Percentiles rank a stretch among this genome's conserved stretches.
Evolutionary conservation across 2,113 vertebrate species (phyloP).

Genomic region (Potamarius usumacintae): DNA sequence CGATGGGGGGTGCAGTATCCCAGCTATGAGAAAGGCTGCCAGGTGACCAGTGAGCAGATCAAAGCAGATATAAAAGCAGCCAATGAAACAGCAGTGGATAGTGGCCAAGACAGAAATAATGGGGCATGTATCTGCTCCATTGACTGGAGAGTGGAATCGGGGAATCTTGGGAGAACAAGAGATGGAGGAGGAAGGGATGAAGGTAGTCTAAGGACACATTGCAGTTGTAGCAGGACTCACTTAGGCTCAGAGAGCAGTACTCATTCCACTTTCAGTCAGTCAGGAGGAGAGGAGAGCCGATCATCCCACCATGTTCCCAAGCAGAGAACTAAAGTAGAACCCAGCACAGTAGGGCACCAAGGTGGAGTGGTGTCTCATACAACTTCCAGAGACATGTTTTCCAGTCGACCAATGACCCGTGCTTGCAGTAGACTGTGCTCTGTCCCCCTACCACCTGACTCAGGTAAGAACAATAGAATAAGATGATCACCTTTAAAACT

Average conservation of each 20-base stretch:
- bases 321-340: slow-evolving; percentile 21
- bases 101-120: not conserved
- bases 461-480: slow-evolving; percentile 75
- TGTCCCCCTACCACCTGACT: slow-evolving; percentile 83
- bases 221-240: slow-evolving; percentile 48
- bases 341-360: slow-evolving; percentile 57
- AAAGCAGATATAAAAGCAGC: slow-evolving; percentile 98
- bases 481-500: not conserved
- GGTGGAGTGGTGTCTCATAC: slow-evolving; percentile 61
- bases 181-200: slow-evolving; percentile 34
- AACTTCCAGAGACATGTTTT: slow-evolving; percentile 73
- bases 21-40: slow-evolving; percentile 96
- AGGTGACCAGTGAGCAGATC: slow-evolving; percentile 97
- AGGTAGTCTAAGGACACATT: slow-evolving; percentile 46
- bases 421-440: slow-evolving; percentile 87
- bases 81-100: slow-evolving; percentile 77
- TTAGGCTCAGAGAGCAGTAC: slow-evolving; percentile 28
- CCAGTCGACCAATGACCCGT: slow-evolving; percentile 88
- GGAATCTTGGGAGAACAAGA: slow-evolving; percentile 44
- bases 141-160: slow-evolving; percentile 58
- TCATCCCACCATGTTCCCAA: slow-evolving; percentile 4
- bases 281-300: slow-evolving; percentile 11
- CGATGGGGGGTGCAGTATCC: slow-evolving; percentile 73
- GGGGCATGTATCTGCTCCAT: slow-evolving; percentile 57
- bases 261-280: slow-evolving; percentile 18